Evolutionary conservation across 2,888 invertebrate species (phyloP).

Genomic region (Adelphocoris suturalis): DNA sequence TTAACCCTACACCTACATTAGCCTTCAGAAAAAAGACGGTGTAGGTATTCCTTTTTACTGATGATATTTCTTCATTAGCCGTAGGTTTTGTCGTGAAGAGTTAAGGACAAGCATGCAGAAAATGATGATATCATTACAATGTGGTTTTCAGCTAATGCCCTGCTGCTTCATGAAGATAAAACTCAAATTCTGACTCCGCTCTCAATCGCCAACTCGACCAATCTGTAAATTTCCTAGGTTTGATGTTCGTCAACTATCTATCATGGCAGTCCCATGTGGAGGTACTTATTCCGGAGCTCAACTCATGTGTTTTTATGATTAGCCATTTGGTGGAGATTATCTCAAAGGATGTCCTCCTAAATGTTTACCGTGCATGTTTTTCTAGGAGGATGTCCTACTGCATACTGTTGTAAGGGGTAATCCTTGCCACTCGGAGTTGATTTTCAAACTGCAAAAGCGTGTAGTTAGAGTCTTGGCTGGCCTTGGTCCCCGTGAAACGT

Average conservation of each 20-base stretch:
- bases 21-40: not conserved
- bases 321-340: not conserved
- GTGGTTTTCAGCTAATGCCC: not conserved
- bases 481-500: no score
- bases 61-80: not conserved
- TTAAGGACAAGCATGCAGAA: not conserved
- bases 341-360: not conserved
- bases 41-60: not conserved
- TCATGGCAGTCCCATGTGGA: not conserved
- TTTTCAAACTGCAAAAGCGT: not conserved
- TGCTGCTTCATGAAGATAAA: not conserved
- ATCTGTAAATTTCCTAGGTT: not conserved
- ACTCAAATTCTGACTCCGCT: not conserved
- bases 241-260: not conserved
- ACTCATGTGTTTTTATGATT: not conserved
- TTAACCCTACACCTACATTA: not conserved
- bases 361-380: not conserved
- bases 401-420: not conserved
- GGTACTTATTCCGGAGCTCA: not conserved
- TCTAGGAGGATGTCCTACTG: not conserved
- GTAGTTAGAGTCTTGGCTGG: not conserved
- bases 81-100: not conserved
- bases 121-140: not conserved
- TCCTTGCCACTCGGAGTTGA: not conserved
- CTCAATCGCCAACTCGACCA: not conserved